These are phyloP conservation scores for Erpobdella octoculata DNA, from an alignment of 2,888 invertebrate genomes.

Conservation along the genomic window DNA sequence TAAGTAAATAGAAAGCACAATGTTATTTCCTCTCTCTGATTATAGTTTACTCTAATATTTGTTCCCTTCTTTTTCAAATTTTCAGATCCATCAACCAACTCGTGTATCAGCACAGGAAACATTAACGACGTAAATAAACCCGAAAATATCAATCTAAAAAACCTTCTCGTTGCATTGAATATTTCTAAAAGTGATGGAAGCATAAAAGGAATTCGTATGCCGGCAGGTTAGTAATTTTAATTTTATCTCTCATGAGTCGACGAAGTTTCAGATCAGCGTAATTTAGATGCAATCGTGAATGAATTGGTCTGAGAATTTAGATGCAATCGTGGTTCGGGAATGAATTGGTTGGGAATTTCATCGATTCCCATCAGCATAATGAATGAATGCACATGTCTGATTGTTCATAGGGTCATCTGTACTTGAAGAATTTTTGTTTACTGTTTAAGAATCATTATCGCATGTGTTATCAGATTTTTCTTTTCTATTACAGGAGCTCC, in stretches of 20 bases:
- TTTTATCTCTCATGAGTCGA: neutral
- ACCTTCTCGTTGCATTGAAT: constrained; percentile 20
- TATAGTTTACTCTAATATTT: no score
- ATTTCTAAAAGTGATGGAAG: neutral
- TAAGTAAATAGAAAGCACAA: no score
- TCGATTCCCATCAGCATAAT: neutral
- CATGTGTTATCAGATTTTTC: neutral
- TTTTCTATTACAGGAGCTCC: constrained; percentile 64
- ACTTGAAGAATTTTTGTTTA: no score
- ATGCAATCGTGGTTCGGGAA: no score
- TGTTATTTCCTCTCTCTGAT: no score
- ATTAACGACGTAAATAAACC: constrained; percentile 31
- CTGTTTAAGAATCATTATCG: neutral
- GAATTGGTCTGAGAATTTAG: neutral
- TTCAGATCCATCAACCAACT: constrained; percentile 31
- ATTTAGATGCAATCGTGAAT: neutral
- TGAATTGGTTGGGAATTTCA: neutral
- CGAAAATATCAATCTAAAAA: constrained; percentile 37
- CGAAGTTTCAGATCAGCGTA: neutral
- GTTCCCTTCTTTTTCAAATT: no score
- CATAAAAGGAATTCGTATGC: constrained; percentile 21
- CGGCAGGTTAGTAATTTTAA: constrained; percentile 18
- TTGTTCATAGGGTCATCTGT: no score
- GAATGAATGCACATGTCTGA: neutral
- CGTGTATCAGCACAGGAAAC: constrained; percentile 58